Percentiles rank a stretch among this genome's conserved stretches.
Evolutionary conservation across 2,113 vertebrate genomes (phyloP).

Genomic region (Mohoua ochrocephala): DNA sequence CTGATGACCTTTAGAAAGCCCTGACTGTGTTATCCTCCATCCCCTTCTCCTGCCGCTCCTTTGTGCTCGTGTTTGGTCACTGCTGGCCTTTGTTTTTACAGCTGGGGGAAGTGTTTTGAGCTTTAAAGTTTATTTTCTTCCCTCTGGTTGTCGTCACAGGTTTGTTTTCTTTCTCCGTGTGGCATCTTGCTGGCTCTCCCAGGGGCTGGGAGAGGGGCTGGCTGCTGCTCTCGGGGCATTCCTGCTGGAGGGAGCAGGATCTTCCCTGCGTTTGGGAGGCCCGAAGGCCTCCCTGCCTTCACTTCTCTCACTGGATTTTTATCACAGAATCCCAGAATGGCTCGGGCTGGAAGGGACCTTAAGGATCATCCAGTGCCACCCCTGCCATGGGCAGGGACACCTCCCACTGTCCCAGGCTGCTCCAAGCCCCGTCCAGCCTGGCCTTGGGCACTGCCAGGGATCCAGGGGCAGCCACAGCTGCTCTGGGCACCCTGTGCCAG

Average conservation of each 20-base stretch:
- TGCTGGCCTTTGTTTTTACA: conserved; percentile 58
- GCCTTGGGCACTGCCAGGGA: neutral
- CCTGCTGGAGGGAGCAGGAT: neutral
- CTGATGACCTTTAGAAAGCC: neutral
- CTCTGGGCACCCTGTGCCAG: neutral
- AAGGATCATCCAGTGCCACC: accelerated
- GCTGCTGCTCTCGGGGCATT: neutral
- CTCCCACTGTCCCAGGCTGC: neutral
- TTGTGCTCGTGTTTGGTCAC: conserved; percentile 47
- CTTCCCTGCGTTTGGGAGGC: neutral
- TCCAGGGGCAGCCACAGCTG: neutral
- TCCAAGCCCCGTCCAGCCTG: neutral
- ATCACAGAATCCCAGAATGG: neutral
- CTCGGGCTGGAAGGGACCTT: neutral
- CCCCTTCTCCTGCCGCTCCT: conserved; percentile 1
- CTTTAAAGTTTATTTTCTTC: conserved; percentile 57
- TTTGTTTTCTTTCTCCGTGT: conserved; percentile 39
- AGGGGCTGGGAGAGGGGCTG: neutral
- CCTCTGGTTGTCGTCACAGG: conserved; percentile 50
- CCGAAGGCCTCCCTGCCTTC: neutral
- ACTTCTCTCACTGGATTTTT: neutral
- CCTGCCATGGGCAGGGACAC: neutral
- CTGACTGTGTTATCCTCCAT: neutral
- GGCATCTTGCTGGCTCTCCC: conserved; percentile 36
- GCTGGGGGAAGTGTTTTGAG: conserved; percentile 64